Base-by-base conservation (phyloP, 2,797 vertebrate species). In the Poecilia picta region DNA sequence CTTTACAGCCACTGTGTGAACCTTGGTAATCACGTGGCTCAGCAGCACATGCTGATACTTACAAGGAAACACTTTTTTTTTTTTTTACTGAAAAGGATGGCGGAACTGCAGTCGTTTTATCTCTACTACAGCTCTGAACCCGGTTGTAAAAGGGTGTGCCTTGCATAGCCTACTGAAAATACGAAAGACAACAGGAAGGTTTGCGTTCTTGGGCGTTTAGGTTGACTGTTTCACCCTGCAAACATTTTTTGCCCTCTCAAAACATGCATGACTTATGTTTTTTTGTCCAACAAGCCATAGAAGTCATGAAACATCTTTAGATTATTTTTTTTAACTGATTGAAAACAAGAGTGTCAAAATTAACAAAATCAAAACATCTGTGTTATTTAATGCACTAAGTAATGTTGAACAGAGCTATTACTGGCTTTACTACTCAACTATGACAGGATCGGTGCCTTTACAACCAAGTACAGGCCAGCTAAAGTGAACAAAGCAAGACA, bases 141-240 rank as follows among this genome's bases (percentile, higher is more conserved):
- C 15, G 45, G 51, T 71, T 78, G 39, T 10, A 51, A n/a, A 43
- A 76, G 73, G 84, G 77, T 39, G 80, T 84, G 85, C 41, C 68
- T 49, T 2, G 41, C 8, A 3, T 15, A 3, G 49, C 59, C 59
- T 11, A 1, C 39, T 43, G 76, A 47, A 79, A 59, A 59, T 71
- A 74, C 18, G 71, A 75, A 55, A 3, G 62, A 43, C 12, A 64
- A 36, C 49, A 72, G 23, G 7, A 12, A 8, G 73, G 55, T 13
- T 31, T 45, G 43, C 47, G 46, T 78, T 79, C 15, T 64, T 51
- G 36, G 71, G 64, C 72, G 72, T 70, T 73, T 45, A n/a, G 71
- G 71, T 75, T 41, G 72, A 28, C 36, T 66, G 31, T 66, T 13
- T 66, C 18, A 36, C 62, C 33, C 31, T 66, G 33, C 16, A 15